A percentile compares a stretch with the other conserved stretches of the same genome.
Evolutionary conservation across 2,797 vertebrate genomes (phyloP).

Genomic region (Podarcis siculus): DNA sequence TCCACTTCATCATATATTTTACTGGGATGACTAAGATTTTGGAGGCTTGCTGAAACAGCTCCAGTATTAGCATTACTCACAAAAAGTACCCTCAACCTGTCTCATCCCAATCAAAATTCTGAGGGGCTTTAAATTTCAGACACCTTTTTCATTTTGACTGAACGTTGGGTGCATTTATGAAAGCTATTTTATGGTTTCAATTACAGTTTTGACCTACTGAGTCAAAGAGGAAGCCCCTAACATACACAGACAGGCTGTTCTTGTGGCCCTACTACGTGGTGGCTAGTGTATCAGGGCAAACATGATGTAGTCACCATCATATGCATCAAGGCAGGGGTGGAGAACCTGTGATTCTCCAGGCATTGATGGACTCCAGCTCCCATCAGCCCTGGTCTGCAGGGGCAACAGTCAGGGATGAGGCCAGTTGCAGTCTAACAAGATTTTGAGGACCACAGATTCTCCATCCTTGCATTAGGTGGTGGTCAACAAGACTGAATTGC

Average conservation of each 20-base stretch:
- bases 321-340: no score
- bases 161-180: background rate
- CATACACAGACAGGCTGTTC: no score
- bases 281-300: no score
- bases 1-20: constrained; percentile 69
- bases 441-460: no score
- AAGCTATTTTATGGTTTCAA: background rate
- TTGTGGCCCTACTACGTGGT: no score
- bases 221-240: no score
- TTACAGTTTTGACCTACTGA: background rate
- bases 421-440: background rate
- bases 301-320: no score
- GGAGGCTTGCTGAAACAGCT: constrained; percentile 74
- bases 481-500: background rate
- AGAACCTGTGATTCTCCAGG: no score
- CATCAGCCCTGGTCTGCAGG: no score
- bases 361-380: no score
- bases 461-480: background rate
- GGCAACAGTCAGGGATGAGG: background rate
- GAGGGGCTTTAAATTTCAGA: constrained; percentile 55
- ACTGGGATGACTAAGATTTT: constrained; percentile 69
- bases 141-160: constrained; percentile 31
- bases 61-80: constrained; percentile 64
- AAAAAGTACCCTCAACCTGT: constrained; percentile 65
- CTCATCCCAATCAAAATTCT: constrained; percentile 44